Conservation (phyloP, 2,113 vertebrate genomes). For the Octodon degus region DNA sequence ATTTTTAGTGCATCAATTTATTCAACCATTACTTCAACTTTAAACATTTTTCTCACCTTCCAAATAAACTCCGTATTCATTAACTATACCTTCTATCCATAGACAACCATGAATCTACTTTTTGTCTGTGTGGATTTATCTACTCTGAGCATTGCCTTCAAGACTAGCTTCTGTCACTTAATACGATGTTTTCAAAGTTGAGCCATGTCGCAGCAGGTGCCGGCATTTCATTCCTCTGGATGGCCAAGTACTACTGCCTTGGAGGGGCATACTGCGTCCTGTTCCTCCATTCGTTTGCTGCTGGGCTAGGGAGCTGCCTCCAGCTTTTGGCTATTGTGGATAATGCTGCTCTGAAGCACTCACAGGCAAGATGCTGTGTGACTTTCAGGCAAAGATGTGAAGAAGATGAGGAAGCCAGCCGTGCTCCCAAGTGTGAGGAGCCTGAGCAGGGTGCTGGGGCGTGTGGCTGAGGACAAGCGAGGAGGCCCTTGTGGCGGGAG, state of each 20-base stretch:
- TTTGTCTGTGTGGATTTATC: not conserved
- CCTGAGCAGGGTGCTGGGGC: accelerated
- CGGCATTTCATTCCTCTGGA: not conserved
- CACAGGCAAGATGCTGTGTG: not conserved
- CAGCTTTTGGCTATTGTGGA: not conserved
- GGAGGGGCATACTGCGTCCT: not conserved
- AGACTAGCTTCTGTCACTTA: not conserved
- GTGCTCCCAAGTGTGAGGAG: not conserved
- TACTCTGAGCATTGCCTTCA: not conserved
- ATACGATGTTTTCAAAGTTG: not conserved
- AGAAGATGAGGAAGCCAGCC: not conserved
- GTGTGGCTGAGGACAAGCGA: not conserved
- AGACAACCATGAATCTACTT: not conserved
- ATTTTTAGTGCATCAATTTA: not conserved
- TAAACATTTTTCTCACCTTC: not conserved
- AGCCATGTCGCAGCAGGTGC: too few species aligned
- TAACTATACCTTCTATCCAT: not conserved
- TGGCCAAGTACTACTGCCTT: not conserved
- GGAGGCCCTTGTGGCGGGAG: not conserved
- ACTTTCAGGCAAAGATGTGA: not conserved
- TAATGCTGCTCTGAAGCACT: not conserved
- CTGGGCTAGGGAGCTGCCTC: not conserved
- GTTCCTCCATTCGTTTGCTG: not conserved
- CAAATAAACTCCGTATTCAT: not conserved
- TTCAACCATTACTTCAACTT: not conserved